Percentiles rank a stretch among this genome's conserved stretches.
Evolutionary conservation across 2,113 vertebrate genomes (phyloP).

Genomic region (Megalops atlanticus): DNA sequence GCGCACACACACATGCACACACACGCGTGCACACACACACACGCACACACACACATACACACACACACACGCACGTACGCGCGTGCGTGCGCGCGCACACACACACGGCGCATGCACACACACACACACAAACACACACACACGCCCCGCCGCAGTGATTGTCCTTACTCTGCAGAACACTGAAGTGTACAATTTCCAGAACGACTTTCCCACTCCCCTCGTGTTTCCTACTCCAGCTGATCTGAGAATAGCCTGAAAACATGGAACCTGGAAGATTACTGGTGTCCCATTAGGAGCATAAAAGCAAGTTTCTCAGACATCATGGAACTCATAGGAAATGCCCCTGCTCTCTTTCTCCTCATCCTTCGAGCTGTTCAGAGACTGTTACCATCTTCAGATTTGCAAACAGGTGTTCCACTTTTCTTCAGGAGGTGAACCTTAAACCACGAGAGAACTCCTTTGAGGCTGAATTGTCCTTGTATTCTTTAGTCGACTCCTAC

Average conservation of each 20-base stretch:
- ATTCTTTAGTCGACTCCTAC: neutral
- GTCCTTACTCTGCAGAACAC: neutral
- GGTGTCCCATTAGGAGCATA: too few relatives aligned
- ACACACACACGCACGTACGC: conserved; percentile 12
- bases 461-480: neutral
- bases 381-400: too few relatives aligned
- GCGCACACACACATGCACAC: conserved; percentile 17
- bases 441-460: neutral
- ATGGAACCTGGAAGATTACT: too few relatives aligned
- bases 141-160: neutral
- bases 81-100: neutral
- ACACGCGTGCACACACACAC: neutral
- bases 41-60: conserved; percentile 10
- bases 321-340: too few relatives aligned
- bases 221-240: too few relatives aligned
- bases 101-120: conserved; percentile 11
- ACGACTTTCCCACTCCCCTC: neutral
- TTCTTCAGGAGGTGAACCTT: too few relatives aligned
- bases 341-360: too few relatives aligned
- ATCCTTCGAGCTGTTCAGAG: too few relatives aligned
- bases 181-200: neutral
- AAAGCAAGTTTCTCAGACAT: too few relatives aligned
- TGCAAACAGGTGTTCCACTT: too few relatives aligned
- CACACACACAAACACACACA: conserved; percentile 8
- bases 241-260: too few relatives aligned